Conservation (phyloP, 2,888 invertebrate species). For the Chymomyza procnemis region DNA sequence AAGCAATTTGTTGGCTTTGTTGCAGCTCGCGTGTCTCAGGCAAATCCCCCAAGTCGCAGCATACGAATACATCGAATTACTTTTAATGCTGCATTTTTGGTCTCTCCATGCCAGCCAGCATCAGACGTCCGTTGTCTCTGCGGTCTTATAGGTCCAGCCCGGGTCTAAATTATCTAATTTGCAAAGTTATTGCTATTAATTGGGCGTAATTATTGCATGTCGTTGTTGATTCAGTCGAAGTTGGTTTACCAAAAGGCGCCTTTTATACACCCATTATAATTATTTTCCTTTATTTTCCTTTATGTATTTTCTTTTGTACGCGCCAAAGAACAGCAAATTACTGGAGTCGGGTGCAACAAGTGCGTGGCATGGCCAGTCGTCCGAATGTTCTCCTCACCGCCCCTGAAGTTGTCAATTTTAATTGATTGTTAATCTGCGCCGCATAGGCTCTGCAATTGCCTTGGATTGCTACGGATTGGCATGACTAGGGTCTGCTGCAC, state of each 20-base stretch:
- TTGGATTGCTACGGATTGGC: not conserved
- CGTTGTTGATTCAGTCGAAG: conserved; percentile 6
- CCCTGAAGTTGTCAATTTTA: conserved; percentile 72
- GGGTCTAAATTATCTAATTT: conserved; percentile 74
- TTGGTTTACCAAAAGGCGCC: conserved; percentile 57
- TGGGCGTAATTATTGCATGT: conserved; percentile 74
- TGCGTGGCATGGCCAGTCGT: conserved; percentile 2
- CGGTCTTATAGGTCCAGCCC: conserved; percentile 20
- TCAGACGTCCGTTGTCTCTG: conserved; percentile 7
- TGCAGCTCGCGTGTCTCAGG: conserved; percentile 13
- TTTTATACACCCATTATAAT: conserved; percentile 67
- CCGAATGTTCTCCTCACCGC: conserved; percentile 1
- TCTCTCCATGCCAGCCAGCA: conserved; percentile 3
- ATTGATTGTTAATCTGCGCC: conserved; percentile 76
- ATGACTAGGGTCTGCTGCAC: conserved; percentile 5
- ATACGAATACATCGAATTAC: conserved; percentile 34
- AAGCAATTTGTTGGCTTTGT: not conserved
- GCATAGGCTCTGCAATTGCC: conserved; percentile 43
- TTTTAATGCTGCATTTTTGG: conserved; percentile 32
- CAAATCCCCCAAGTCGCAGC: conserved; percentile 16
- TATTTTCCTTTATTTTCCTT: conserved; percentile 51
- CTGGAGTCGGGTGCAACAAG: conserved; percentile 31
- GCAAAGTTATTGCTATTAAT: conserved; percentile 75
- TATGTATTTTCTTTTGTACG: conserved; percentile 17
- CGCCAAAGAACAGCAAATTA: not conserved